Conservation (phyloP, 1,140 invertebrate genomes). For the Pygmarrhopalites habei region DNA sequence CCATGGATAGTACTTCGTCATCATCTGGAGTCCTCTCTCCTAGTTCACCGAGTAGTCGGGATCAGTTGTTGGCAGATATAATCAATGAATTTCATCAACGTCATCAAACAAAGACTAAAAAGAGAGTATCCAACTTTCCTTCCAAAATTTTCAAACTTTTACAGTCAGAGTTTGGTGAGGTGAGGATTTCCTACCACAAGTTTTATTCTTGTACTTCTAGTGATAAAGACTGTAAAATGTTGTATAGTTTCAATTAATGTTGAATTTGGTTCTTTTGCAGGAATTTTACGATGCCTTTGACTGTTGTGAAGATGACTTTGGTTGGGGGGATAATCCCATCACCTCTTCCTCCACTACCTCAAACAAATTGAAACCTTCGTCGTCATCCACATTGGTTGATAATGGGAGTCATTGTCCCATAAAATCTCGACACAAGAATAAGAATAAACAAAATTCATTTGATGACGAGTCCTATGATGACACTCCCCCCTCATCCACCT, state of each 20-base stretch:
- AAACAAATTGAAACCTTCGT: neutral
- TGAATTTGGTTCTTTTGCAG: too few species aligned
- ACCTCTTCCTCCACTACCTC: neutral
- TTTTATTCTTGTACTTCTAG: too few species aligned
- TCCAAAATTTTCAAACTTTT: constrained; percentile 39
- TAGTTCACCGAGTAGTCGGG: constrained; percentile 31
- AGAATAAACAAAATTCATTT: neutral
- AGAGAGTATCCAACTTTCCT: constrained; percentile 28
- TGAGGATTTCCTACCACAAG: too few species aligned
- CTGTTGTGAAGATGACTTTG: constrained; percentile 22
- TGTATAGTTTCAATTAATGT: too few species aligned
- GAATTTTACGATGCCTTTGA: constrained; percentile 38
- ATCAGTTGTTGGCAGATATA: constrained; percentile 37
- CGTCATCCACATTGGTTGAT: neutral
- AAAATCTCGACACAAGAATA: neutral
- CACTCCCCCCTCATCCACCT: neutral
- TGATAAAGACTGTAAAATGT: too few species aligned
- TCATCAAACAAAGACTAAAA: constrained; percentile 20
- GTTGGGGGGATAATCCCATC: constrained; percentile 7
- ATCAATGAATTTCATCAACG: constrained; percentile 36
- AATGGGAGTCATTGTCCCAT: neutral
- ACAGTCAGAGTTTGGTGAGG: constrained; percentile 34
- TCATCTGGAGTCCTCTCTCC: constrained; percentile 37
- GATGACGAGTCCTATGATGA: neutral
- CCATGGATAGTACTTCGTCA: constrained; percentile 34